Percentiles rank a stretch among this genome's conserved stretches.
phyloP scores from a whole-genome alignment of 1,140 invertebrate species.

The Eriosoma lanigerum region DNA sequence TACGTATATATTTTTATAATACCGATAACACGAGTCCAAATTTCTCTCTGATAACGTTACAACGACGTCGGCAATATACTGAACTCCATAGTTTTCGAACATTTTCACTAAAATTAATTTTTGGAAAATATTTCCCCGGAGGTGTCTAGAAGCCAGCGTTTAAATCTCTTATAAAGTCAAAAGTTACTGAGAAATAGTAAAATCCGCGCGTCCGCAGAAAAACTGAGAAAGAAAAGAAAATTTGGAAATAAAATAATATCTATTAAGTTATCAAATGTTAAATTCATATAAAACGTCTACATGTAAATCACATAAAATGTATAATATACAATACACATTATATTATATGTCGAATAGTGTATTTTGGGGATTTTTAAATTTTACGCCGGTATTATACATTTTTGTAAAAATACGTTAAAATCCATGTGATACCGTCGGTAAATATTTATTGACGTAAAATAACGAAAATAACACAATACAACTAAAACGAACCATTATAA shows the following conservation, averaged over 20 bases:
- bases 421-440: not conserved
- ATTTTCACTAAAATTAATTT: not conserved
- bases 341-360: too few relatives aligned
- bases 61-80: not conserved
- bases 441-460: not conserved
- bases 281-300: too few relatives aligned
- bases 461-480: not conserved
- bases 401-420: too few relatives aligned
- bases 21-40: not conserved
- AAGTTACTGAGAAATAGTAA: not conserved
- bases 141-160: constrained; percentile 29
- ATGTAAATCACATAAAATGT: too few relatives aligned
- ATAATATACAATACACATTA: too few relatives aligned
- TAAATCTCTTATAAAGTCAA: constrained; percentile 32
- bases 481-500: constrained; percentile 4
- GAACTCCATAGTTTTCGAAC: not conserved
- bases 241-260: too few relatives aligned
- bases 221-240: too few relatives aligned
- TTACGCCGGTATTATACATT: too few relatives aligned
- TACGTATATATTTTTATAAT: not conserved
- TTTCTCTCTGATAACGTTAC: not conserved
- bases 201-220: not conserved
- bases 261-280: too few relatives aligned
- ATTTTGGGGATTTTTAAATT: too few relatives aligned
- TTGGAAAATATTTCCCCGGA: not conserved